Evolutionary conservation across 2,888 invertebrate genomes (phyloP).

Genomic region (Petrophora chlorosata): DNA sequence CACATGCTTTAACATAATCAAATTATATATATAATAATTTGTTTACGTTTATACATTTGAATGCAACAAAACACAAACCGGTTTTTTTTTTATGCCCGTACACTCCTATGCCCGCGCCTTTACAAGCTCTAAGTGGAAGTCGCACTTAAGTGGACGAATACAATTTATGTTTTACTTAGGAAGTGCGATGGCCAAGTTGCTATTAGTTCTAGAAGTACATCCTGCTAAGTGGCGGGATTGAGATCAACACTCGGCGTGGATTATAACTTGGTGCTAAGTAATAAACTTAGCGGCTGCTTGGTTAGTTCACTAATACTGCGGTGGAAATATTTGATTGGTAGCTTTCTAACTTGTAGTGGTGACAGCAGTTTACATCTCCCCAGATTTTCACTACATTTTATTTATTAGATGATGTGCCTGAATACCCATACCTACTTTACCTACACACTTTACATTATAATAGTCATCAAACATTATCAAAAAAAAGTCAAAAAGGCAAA

Average conservation of each 20-base stretch:
- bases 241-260: constrained; percentile 25
- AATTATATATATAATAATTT: too few species aligned
- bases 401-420: too few species aligned
- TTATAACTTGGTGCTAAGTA: constrained; percentile 26
- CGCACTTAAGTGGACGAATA: constrained; percentile 34
- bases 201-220: constrained; percentile 33
- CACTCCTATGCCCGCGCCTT: constrained; percentile 16
- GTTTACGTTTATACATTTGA: too few species aligned
- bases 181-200: constrained; percentile 33
- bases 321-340: constrained; percentile 16
- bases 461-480: too few species aligned
- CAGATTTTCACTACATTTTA: too few species aligned
- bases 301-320: constrained; percentile 11
- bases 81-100: constrained; percentile 2
- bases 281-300: constrained; percentile 19
- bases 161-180: constrained; percentile 40
- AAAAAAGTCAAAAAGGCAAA: too few species aligned
- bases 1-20: too few species aligned
- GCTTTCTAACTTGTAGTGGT: too few species aligned
- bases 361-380: too few species aligned
- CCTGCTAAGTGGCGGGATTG: constrained; percentile 31
- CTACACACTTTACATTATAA: too few species aligned
- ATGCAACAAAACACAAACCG: too few species aligned
- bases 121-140: constrained; percentile 31
- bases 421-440: too few species aligned